Base-by-base conservation (phyloP, 2,797 vertebrate species). In the Uromys caudimaculatus region DNA sequence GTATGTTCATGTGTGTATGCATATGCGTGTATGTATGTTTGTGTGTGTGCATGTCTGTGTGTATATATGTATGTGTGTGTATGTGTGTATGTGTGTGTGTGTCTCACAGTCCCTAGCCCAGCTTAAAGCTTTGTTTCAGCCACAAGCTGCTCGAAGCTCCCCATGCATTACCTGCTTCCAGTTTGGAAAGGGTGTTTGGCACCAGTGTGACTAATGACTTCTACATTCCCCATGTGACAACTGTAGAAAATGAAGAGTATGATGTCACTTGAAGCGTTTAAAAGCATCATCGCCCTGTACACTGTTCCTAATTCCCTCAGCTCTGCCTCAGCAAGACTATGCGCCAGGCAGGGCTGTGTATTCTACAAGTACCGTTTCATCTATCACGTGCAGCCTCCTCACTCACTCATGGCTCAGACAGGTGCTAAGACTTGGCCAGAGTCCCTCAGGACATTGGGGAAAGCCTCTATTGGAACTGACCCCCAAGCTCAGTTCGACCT, bases 311-410 rank as follows among this genome's bases (percentile, higher is more conserved):
- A 32, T 3, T 23, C 32, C 21, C 54, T 41, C 2, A 6, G 56
- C 47, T 84, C 62, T 73, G 3, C 24, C 67, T 38, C 44, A 1
- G 5, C 12, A 29, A 64, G 47, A 21, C 35, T 23, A 7, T 16
- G 4, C 23, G 62, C 56, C 38, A 32, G 58, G 60, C 11, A 14
- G 44, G 19, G 54, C 52, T 6, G n/a, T 56, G 41, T 3, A 38
- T n/a, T 35, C 38, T 6, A 32, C 2, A 27, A 19, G 17, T 19
- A 0, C 56, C 1, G 17, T 27, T 52, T 87, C 52, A 27, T 16
- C 54, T 5, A 11, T 52, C 67, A 52, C 23, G 29, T 1, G 4
- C 21, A 13, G 0, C 58, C 44, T 77, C 0, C 0, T 6, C 17
- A 44, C 6, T 47, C 13, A 38, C 41, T 87, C 90, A 5, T 1